Evolutionary conservation across 1,140 invertebrate genomes (phyloP).

Genomic region (Ladona fulva): DNA sequence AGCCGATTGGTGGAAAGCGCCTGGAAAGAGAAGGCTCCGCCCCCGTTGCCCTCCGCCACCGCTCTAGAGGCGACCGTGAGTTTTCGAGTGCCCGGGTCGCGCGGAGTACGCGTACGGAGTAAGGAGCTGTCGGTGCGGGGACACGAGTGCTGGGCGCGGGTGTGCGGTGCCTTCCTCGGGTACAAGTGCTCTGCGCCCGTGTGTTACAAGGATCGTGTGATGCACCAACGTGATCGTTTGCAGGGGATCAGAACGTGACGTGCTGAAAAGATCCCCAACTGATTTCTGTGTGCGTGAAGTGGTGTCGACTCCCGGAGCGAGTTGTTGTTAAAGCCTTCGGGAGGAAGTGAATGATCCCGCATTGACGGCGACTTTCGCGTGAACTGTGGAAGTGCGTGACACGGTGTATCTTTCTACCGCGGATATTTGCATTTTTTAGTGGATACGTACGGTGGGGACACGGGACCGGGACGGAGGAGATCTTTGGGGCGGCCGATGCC

Average conservation of each 20-base stretch:
- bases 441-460: neutral
- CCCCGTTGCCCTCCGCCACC: neutral
- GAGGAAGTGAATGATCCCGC: neutral
- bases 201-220: neutral
- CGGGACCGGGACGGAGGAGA: neutral
- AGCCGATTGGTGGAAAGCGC: neutral
- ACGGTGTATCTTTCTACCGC: neutral
- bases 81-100: neutral
- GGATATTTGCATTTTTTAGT: neutral
- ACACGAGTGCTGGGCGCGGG: neutral
- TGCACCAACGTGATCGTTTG: neutral
- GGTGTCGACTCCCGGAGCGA: neutral
- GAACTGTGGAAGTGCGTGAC: conserved; percentile 1
- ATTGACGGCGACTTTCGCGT: neutral
- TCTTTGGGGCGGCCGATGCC: neutral
- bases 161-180: neutral
- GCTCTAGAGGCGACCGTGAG: neutral
- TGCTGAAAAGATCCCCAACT: neutral
- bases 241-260: neutral
- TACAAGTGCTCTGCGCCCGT: neutral
- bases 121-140: neutral
- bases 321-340: neutral
- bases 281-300: neutral
- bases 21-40: neutral
- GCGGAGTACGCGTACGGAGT: neutral